Evolutionary conservation across 2,797 vertebrate species (phyloP).

Genomic region (Macroramphosus scolopax): DNA sequence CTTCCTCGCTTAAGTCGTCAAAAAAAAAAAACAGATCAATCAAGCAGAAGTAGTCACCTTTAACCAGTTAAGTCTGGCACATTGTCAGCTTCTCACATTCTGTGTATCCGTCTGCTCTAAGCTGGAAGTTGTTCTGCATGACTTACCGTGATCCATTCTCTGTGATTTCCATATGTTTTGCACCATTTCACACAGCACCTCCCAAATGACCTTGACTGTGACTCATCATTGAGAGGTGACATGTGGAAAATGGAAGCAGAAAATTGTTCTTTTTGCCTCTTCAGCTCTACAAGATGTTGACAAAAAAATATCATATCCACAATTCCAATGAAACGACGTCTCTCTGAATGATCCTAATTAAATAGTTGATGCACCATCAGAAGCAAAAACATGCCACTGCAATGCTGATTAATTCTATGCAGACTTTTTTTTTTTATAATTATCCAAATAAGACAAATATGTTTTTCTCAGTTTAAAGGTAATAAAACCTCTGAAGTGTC

Average conservation of each 20-base stretch:
- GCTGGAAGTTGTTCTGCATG: too few relatives aligned
- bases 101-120: slow-evolving; percentile 47
- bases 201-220: slow-evolving; percentile 52
- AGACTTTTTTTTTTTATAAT: too few relatives aligned
- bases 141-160: too few relatives aligned
- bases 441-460: too few relatives aligned
- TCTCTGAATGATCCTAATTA: not conserved
- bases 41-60: too few relatives aligned
- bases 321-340: slow-evolving; percentile 7
- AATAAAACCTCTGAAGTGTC: too few relatives aligned
- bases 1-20: too few relatives aligned
- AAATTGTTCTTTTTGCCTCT: slow-evolving; percentile 25
- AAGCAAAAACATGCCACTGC: slow-evolving; percentile 1
- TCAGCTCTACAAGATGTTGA: slow-evolving; percentile 10
- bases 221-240: slow-evolving; percentile 42
- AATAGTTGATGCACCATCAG: not conserved
- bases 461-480: too few relatives aligned
- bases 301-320: slow-evolving; percentile 8
- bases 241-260: slow-evolving; percentile 48
- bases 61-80: too few relatives aligned
- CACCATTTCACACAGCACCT: slow-evolving; percentile 56
- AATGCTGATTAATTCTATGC: too few relatives aligned
- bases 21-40: too few relatives aligned
- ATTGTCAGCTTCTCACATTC: too few relatives aligned
- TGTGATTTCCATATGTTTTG: slow-evolving; percentile 56